Evolutionary conservation across 2,888 invertebrate species (phyloP).

Genomic region (Frankliniella intonsa): DNA sequence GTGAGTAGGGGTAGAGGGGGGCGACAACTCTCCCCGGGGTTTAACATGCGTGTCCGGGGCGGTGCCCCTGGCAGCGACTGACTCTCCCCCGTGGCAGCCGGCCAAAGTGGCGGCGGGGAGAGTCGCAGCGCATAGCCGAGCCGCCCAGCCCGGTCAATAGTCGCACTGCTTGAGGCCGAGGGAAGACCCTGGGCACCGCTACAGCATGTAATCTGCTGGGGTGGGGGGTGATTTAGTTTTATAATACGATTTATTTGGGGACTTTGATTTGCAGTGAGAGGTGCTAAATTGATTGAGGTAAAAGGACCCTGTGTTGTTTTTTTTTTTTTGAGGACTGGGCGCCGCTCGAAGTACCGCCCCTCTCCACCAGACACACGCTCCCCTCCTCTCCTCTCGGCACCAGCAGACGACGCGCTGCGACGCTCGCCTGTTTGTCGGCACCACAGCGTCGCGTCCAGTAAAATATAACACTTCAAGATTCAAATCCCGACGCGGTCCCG

Average conservation of each 20-base stretch:
- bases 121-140: neutral
- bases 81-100: neutral
- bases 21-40: neutral
- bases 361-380: neutral
- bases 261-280: too few species aligned
- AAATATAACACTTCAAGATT: conserved; percentile 23
- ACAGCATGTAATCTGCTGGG: too few species aligned
- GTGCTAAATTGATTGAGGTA: too few species aligned
- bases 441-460: neutral
- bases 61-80: neutral
- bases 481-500: neutral
- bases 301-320: too few species aligned
- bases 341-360: neutral
- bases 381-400: neutral
- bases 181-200: neutral
- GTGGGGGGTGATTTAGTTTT: too few species aligned
- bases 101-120: neutral
- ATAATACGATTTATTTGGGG: too few species aligned
- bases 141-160: neutral
- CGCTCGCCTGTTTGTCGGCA: neutral
- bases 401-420: neutral
- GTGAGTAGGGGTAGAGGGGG: neutral
- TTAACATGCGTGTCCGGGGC: neutral
- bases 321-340: too few species aligned
- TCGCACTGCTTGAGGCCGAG: neutral